Base-by-base conservation (phyloP, 2,797 vertebrate species). In the Lutjanus argentimaculatus region DNA sequence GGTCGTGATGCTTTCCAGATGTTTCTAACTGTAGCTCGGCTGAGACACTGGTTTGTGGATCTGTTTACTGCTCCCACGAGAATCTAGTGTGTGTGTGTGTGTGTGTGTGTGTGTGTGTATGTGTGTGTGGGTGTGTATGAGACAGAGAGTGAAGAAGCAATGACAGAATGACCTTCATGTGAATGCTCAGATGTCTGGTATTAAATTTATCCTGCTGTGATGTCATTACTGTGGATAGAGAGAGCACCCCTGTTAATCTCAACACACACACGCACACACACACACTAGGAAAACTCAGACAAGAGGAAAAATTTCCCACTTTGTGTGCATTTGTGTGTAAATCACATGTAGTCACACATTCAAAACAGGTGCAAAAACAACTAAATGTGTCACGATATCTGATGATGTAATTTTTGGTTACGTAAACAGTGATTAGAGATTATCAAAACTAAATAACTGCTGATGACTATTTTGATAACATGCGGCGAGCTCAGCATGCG, bases 1-100 rank as follows among this genome's bases (percentile, higher is more conserved):
- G 62, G 48, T 75, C 1, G 16, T 21, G 80, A 91, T 85, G 36
- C 46, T 17, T 85, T 90, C 83, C 87, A 90, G 84, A 88, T 90
- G 89, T 88, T 79, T 79, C 46, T 52, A 15, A 58, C 75, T 67
- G 72, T 36, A 67, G 63, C 70, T 63, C 1, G 13, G 19, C 14
- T 14, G 66, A 87, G 58, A 85, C 51, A 64, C 46, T 63, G 56
- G 55, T 70, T 75, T 56, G 55, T 72, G 65, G 48, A 80, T 83
- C 21, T 72, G 52, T 80, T 81, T 73, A 68, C 75, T 58, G 53
- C 65, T 80, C 67, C 68, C n/a, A 57, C 17, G 55, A 62, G 45
- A 42, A 36, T 51, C 13, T 3, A 22, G 40, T 25, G 69, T 64
- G 56, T 71, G 66, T 42, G 64, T 61, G 52, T 68, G 62, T 75